phyloP scores from a whole-genome alignment of 2,113 vertebrate genomes.

The Melanotaenia duboulayi region DNA sequence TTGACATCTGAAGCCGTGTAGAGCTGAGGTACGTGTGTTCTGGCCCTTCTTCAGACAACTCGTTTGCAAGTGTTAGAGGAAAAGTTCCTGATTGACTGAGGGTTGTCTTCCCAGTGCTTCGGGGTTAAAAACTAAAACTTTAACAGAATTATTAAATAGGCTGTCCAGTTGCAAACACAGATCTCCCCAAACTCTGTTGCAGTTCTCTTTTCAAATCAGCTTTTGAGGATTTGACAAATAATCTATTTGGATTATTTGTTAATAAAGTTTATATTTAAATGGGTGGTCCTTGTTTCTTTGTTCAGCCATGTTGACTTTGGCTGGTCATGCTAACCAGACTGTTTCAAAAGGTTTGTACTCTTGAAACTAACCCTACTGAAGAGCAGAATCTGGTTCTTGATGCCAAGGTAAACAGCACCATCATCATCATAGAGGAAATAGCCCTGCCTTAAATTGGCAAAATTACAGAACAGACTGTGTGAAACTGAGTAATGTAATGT shows the following conservation, averaged over 20 bases:
- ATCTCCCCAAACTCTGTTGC: slow-evolving; percentile 9
- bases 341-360: slow-evolving; percentile 10
- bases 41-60: slow-evolving; percentile 56
- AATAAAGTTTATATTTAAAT: slow-evolving; percentile 15
- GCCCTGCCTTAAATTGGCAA: neutral
- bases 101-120: slow-evolving; percentile 17
- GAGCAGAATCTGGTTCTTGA: neutral
- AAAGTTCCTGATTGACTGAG: slow-evolving; percentile 11
- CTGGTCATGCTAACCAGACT: slow-evolving; percentile 5
- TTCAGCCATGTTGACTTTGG: slow-evolving; percentile 9
- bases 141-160: neutral
- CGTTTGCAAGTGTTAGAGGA: neutral
- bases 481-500: neutral
- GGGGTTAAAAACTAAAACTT: neutral
- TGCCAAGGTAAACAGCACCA: slow-evolving; percentile 21
- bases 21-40: slow-evolving; percentile 17
- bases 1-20: slow-evolving; percentile 37
- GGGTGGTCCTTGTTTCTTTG: slow-evolving; percentile 25
- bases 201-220: neutral
- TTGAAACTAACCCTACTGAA: slow-evolving; percentile 9
- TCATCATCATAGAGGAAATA: neutral
- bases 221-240: neutral
- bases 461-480: neutral
- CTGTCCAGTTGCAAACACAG: neutral
- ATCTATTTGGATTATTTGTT: neutral